A percentile compares a stretch with the other conserved stretches of the same genome.
Conservation (phyloP, 1,140 invertebrate genomes). For the Diprion similis region DNA sequence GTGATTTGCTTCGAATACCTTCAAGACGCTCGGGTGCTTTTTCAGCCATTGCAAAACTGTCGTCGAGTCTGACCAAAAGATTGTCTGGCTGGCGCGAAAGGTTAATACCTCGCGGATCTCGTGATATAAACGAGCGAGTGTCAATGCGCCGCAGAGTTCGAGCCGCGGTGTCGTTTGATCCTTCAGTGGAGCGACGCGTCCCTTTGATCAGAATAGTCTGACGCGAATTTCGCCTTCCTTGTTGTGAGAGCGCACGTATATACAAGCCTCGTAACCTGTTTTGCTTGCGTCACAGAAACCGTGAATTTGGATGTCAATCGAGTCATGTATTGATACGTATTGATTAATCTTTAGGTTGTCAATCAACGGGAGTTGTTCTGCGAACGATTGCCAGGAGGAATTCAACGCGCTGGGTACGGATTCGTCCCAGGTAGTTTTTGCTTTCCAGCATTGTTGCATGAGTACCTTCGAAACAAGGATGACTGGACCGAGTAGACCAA, state of each 20-base stretch:
- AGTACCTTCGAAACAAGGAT: constrained; percentile 31
- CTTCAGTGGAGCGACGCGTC: constrained; percentile 10
- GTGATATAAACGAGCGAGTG: constrained; percentile 21
- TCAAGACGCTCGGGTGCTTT: constrained; percentile 9
- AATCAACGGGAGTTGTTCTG: constrained; percentile 23
- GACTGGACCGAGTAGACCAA: constrained; percentile 35
- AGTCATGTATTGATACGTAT: constrained; percentile 18
- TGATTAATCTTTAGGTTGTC: constrained; percentile 25
- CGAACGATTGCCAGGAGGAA: constrained; percentile 19
- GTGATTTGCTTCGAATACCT: constrained; percentile 20
- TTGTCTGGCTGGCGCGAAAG: constrained; percentile 13
- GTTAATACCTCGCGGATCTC: constrained; percentile 20
- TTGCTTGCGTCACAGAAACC: background rate
- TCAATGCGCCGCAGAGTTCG: constrained; percentile 25
- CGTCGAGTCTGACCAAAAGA: constrained; percentile 8
- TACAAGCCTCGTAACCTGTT: background rate
- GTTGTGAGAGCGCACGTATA: constrained; percentile 3
- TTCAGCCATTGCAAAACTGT: constrained; percentile 10
- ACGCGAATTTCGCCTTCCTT: constrained; percentile 8
- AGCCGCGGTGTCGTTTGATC: constrained; percentile 23
- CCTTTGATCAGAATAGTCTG: background rate
- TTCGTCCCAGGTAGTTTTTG: constrained; percentile 32
- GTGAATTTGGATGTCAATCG: constrained; percentile 17
- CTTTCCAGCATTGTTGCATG: constrained; percentile 35
- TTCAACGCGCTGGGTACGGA: constrained; percentile 23